Percentiles rank a stretch among this genome's conserved stretches.
Conservation (phyloP, 2,888 invertebrate genomes). For the Steinernema carpocapsae region DNA sequence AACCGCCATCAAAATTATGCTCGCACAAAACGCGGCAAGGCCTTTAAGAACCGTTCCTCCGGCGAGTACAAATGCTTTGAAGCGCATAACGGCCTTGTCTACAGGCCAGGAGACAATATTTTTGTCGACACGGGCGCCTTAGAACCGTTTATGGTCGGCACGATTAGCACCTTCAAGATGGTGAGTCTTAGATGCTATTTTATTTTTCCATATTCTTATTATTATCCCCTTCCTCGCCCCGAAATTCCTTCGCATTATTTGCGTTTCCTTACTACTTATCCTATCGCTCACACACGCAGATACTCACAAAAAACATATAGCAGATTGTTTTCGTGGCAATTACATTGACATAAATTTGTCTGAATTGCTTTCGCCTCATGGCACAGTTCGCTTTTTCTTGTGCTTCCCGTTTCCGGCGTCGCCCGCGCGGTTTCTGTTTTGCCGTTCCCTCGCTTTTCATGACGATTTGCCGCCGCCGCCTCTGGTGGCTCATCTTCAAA, state of each 20-base stretch:
- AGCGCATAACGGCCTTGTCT: constrained; percentile 56
- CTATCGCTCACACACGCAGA: not conserved
- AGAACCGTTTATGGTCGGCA: constrained; percentile 60
- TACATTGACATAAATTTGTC: constrained; percentile 24
- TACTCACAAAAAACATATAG: constrained; percentile 1
- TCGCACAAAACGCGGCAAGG: constrained; percentile 42
- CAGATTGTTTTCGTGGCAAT: constrained; percentile 19
- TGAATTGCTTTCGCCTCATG: constrained; percentile 27
- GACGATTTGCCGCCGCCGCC: not conserved
- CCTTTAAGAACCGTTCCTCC: constrained; percentile 55
- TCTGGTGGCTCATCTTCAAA: constrained; percentile 11
- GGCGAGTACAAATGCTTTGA: constrained; percentile 60
- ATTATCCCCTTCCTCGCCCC: not conserved
- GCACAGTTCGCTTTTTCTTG: constrained; percentile 18
- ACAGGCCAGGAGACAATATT: constrained; percentile 57
- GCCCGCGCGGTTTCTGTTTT: not conserved
- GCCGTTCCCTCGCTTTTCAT: not conserved
- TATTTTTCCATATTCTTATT: not conserved
- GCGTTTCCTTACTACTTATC: constrained; percentile 8
- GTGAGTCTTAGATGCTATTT: constrained; percentile 46
- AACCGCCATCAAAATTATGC: constrained; percentile 19
- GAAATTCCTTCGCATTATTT: not conserved
- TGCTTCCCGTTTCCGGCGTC: not conserved
- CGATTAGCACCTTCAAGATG: constrained; percentile 58
- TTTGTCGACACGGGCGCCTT: constrained; percentile 52